Evolutionary conservation across 2,113 vertebrate species (phyloP).

Genomic region (Psophia crepitans): DNA sequence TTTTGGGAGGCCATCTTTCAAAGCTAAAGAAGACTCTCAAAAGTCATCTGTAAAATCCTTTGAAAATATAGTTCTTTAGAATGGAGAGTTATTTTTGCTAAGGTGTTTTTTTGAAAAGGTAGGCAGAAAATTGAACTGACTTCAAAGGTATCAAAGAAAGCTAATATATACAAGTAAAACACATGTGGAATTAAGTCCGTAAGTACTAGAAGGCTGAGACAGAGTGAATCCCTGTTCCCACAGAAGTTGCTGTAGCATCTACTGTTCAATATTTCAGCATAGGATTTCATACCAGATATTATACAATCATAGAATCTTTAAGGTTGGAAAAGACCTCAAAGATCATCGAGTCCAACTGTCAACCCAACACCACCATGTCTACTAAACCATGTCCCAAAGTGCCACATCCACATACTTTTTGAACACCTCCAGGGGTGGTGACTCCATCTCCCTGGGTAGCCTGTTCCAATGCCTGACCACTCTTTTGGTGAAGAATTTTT

Average conservation of each 20-base stretch:
- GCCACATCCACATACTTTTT: too few relatives aligned
- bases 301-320: too few relatives aligned
- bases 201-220: neutral
- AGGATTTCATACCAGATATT: neutral
- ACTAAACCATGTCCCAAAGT: too few relatives aligned
- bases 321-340: too few relatives aligned
- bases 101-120: neutral
- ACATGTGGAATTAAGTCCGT: neutral
- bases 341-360: too few relatives aligned
- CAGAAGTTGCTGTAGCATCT: neutral
- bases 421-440: too few relatives aligned
- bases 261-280: neutral
- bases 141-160: neutral
- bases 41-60: neutral
- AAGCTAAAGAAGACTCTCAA: neutral
- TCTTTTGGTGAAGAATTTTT: too few relatives aligned
- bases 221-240: neutral
- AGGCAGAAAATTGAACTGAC: neutral
- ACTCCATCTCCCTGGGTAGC: too few relatives aligned
- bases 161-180: neutral
- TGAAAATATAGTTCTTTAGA: neutral
- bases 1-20: neutral
- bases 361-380: too few relatives aligned
- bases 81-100: neutral
- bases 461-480: too few relatives aligned